Conservation (phyloP, 2,113 vertebrate species). For the Cnemophilus loriae region DNA sequence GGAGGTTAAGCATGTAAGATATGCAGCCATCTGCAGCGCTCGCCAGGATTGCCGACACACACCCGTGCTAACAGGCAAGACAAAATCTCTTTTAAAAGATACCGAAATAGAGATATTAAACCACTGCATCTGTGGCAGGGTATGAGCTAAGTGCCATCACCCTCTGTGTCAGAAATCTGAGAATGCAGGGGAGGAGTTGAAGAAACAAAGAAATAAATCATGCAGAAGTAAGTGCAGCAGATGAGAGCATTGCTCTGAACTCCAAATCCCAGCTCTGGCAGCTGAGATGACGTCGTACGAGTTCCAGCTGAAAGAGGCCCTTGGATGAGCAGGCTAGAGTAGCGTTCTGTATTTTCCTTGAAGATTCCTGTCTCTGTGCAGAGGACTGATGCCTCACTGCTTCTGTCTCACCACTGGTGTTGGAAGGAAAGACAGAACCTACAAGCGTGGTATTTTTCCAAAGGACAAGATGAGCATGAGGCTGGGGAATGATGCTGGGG, state of each 20-base stretch:
- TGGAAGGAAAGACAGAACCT: not conserved
- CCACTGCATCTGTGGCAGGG: not conserved
- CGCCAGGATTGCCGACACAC: not conserved
- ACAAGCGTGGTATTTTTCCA: not conserved
- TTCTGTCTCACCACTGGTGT: not conserved
- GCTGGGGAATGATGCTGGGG: not conserved
- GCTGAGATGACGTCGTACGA: not conserved
- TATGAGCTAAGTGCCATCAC: not conserved
- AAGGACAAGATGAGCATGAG: not conserved
- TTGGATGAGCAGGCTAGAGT: not conserved
- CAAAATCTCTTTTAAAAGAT: not conserved
- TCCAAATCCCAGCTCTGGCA: not conserved
- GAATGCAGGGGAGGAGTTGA: not conserved
- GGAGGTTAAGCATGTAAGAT: conserved; percentile 40
- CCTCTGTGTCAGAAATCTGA: not conserved
- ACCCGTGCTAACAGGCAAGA: not conserved
- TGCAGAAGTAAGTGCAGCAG: not conserved
- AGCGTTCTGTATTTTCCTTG: not conserved
- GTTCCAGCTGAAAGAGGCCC: not conserved
- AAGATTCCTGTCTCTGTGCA: not conserved
- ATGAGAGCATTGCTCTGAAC: not conserved
- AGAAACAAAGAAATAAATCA: conserved; percentile 33
- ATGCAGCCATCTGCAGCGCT: conserved; percentile 38
- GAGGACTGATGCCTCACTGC: not conserved
- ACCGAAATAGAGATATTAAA: not conserved